Conservation (phyloP, 2,888 invertebrate genomes). For the Callimorpha dominula region DNA sequence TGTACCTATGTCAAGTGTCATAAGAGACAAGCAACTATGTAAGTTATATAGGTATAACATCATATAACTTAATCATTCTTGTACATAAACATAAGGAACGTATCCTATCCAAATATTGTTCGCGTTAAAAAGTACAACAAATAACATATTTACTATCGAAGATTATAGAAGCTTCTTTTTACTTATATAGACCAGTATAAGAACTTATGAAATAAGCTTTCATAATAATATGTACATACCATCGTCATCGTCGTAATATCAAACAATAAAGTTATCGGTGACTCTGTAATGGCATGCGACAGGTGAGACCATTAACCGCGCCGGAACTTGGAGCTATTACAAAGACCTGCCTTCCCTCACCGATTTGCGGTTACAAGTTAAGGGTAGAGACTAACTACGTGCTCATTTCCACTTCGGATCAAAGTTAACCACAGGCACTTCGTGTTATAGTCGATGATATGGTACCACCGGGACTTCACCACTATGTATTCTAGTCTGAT, state of each 20-base stretch:
- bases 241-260: conserved; percentile 11
- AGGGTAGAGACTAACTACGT: conserved; percentile 69
- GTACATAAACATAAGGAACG: background rate
- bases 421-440: conserved; percentile 74
- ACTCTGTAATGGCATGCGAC: conserved; percentile 71
- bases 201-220: no score
- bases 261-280: conserved; percentile 57
- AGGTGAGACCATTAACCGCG: conserved; percentile 70
- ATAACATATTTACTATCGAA: no score
- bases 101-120: no score
- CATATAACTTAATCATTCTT: background rate
- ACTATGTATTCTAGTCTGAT: background rate
- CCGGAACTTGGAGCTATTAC: conserved; percentile 69
- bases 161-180: no score
- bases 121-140: no score
- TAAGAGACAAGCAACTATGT: no score
- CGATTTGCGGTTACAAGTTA: conserved; percentile 76
- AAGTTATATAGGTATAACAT: background rate
- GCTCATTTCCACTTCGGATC: conserved; percentile 79
- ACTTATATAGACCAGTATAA: no score
- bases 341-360: conserved; percentile 62
- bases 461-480: conserved; percentile 30
- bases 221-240: no score
- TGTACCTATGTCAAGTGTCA: no score
- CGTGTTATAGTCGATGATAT: conserved; percentile 55